These are phyloP conservation scores for Orussus abietinus DNA, from an alignment of 1,140 invertebrate genomes.

Conservation along the genomic window DNA sequence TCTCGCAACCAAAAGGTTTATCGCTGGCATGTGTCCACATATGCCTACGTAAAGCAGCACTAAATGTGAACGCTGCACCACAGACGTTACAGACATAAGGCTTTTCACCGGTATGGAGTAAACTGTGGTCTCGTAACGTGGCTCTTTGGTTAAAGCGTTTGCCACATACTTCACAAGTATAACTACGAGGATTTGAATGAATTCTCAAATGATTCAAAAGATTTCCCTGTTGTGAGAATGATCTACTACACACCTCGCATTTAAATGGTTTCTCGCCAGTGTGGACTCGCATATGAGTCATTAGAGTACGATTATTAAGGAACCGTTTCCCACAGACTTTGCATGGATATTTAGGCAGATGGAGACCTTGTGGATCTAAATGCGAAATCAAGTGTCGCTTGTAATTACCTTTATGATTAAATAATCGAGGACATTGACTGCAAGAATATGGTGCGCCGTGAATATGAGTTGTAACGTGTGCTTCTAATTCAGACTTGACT, in stretches of 20 bases:
- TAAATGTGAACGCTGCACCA: conserved; percentile 48
- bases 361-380: conserved; percentile 36
- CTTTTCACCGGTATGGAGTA: conserved; percentile 55
- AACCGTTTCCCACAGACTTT: conserved; percentile 56
- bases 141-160: conserved; percentile 52
- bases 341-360: conserved; percentile 52
- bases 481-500: conserved; percentile 39
- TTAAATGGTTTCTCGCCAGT: conserved; percentile 61
- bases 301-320: conserved; percentile 44
- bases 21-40: conserved; percentile 47
- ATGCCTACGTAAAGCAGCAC: conserved; percentile 43
- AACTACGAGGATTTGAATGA: conserved; percentile 54
- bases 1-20: conserved; percentile 52
- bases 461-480: conserved; percentile 34
- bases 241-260: conserved; percentile 51
- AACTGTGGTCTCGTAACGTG: conserved; percentile 46
- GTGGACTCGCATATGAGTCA: conserved; percentile 60
- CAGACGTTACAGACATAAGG: conserved; percentile 53
- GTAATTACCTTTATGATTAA: conserved; percentile 48
- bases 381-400: conserved; percentile 45
- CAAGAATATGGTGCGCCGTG: conserved; percentile 43
- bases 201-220: conserved; percentile 58
- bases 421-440: conserved; percentile 40
- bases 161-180: conserved; percentile 52
- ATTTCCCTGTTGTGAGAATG: conserved; percentile 57